Evolutionary conservation across 2,797 vertebrate genomes (phyloP).

Genomic region (Malurus leucopterus): DNA sequence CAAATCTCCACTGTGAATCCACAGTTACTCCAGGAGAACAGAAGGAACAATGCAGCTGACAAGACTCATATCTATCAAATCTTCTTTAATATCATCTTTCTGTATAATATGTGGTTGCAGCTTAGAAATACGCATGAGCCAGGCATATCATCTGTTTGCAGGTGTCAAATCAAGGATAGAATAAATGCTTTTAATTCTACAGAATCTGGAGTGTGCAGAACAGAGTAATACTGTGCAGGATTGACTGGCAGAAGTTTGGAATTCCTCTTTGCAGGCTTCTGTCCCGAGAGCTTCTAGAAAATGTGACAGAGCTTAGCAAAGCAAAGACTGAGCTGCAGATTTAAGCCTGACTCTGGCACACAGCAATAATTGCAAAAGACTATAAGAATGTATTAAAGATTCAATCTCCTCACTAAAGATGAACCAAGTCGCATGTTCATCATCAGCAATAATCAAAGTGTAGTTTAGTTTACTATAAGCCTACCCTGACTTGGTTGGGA

Average conservation of each 20-base stretch:
- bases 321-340: neutral
- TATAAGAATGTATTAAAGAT: conserved; percentile 13
- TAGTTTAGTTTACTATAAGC: conserved; percentile 3
- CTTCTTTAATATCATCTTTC: neutral
- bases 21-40: neutral
- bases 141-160: neutral
- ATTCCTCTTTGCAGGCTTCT: neutral
- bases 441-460: neutral
- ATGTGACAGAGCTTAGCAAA: neutral
- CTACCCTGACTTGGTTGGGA: neutral
- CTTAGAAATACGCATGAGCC: neutral
- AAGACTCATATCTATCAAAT: neutral
- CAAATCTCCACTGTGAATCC: neutral
- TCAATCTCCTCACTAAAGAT: neutral
- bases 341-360: neutral
- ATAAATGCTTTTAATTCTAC: neutral
- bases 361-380: neutral
- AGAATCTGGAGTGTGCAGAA: neutral
- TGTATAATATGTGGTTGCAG: accelerated
- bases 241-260: neutral
- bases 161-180: neutral
- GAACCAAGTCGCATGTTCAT: neutral
- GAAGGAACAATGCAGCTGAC: neutral
- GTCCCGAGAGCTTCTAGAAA: neutral
- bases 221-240: neutral